Conservation (phyloP, 2,113 vertebrate genomes). For the Zootoca vivipara region DNA sequence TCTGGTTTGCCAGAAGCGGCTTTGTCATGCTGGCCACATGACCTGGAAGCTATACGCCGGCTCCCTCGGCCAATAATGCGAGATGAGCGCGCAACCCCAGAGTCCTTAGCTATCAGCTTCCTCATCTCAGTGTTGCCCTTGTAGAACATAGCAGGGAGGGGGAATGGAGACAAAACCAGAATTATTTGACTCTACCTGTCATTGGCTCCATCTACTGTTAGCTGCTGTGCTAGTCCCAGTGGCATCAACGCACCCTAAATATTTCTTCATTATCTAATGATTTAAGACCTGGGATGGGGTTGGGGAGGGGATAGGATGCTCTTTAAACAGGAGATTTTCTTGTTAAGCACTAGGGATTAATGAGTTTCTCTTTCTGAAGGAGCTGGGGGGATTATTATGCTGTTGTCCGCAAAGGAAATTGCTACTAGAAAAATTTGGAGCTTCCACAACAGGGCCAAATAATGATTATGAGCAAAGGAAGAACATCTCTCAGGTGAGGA, state of each 20-base stretch:
- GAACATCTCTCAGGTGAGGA: slow-evolving; percentile 4
- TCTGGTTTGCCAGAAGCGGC: too few species aligned
- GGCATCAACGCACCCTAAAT: neutral
- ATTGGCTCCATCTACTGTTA: too few species aligned
- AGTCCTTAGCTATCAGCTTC: too few species aligned
- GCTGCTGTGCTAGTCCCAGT: too few species aligned
- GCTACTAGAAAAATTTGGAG: neutral
- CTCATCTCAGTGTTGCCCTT: too few species aligned
- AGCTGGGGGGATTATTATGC: slow-evolving; percentile 4
- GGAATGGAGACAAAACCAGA: too few species aligned
- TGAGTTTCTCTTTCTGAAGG: slow-evolving; percentile 21
- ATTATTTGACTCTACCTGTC: too few species aligned
- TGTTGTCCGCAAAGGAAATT: slow-evolving; percentile 23
- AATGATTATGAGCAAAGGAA: neutral
- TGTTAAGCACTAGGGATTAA: slow-evolving; percentile 14
- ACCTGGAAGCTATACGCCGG: too few species aligned
- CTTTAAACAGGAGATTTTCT: slow-evolving; percentile 26
- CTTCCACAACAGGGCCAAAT: slow-evolving; percentile 21
- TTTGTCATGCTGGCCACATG: too few species aligned
- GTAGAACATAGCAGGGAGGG: too few species aligned
- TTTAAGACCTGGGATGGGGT: slow-evolving; percentile 11
- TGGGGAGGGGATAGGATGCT: neutral
- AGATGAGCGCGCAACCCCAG: too few species aligned
- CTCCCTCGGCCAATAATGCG: too few species aligned
- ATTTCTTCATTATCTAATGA: slow-evolving; percentile 23